Conservation (phyloP, 2,888 invertebrate species). For the Tipula helvola region DNA sequence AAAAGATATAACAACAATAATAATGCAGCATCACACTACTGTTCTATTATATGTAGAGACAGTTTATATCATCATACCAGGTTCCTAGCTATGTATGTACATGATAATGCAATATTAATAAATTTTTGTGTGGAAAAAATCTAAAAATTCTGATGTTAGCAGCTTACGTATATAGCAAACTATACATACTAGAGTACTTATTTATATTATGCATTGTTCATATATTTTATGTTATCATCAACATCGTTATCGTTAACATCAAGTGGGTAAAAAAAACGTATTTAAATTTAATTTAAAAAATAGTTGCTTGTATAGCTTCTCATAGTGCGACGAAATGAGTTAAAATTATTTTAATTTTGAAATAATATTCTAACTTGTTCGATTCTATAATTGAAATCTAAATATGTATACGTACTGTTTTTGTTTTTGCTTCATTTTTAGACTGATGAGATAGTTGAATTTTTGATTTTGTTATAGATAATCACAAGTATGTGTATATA, state of each 20-base stretch:
- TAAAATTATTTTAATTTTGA: neutral
- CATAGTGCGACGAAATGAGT: neutral
- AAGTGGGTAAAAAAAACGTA: neutral
- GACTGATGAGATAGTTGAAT: too few species aligned
- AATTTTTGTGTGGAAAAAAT: neutral
- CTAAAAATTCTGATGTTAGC: neutral
- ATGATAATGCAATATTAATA: neutral
- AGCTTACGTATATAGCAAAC: neutral
- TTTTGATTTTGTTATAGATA: too few species aligned
- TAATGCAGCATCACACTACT: neutral
- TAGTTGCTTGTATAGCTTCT: neutral
- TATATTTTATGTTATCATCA: neutral
- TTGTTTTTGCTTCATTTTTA: too few species aligned
- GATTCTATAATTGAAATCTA: neutral
- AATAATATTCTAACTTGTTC: neutral
- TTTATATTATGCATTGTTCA: neutral
- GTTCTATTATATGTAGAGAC: neutral
- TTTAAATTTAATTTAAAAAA: neutral
- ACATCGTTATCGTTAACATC: neutral
- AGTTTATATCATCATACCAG: neutral
- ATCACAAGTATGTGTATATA: too few species aligned
- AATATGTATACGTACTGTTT: too few species aligned
- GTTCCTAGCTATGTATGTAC: neutral
- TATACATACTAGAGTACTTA: neutral
- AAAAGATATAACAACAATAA: neutral